Evolutionary conservation across 2,888 invertebrate species (phyloP).

Genomic region (Aspidiotus rigidus): DNA sequence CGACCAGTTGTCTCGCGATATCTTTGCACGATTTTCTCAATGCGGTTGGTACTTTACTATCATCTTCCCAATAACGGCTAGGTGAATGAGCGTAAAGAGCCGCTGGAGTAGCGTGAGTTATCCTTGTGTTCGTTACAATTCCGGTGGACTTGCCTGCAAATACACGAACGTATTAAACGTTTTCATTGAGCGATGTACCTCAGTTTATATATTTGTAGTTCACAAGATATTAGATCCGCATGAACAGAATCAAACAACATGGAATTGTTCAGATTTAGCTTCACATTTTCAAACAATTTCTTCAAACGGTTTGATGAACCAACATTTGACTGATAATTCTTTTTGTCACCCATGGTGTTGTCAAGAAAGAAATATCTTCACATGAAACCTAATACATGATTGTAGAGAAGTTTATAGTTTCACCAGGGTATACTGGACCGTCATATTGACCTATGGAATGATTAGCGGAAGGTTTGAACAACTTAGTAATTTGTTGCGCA

Average conservation of each 20-base stretch:
- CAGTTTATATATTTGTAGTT: neutral
- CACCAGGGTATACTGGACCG: too few relatives aligned
- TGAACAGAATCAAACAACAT: neutral
- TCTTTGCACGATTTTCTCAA: slow-evolving; percentile 66
- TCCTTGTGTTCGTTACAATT: slow-evolving; percentile 67
- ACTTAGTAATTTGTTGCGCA: too few relatives aligned
- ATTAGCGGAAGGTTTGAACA: too few relatives aligned
- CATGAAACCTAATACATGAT: too few relatives aligned
- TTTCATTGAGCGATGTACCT: neutral
- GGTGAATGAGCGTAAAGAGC: slow-evolving; percentile 67
- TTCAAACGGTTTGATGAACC: too few relatives aligned
- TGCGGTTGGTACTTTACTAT: slow-evolving; percentile 62
- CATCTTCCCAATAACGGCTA: slow-evolving; percentile 69
- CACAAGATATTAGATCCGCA: neutral
- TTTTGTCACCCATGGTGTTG: too few relatives aligned
- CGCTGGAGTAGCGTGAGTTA: slow-evolving; percentile 71
- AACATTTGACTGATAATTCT: too few relatives aligned
- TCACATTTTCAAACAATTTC: too few relatives aligned
- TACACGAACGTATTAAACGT: neutral
- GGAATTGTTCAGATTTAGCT: too few relatives aligned
- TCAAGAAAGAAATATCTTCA: too few relatives aligned
- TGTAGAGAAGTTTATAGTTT: too few relatives aligned
- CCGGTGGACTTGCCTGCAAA: slow-evolving; percentile 64
- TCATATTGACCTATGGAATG: too few relatives aligned
- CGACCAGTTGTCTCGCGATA: slow-evolving; percentile 65